Conservation (phyloP, 2,888 invertebrate genomes). For the Meta bourneti region DNA sequence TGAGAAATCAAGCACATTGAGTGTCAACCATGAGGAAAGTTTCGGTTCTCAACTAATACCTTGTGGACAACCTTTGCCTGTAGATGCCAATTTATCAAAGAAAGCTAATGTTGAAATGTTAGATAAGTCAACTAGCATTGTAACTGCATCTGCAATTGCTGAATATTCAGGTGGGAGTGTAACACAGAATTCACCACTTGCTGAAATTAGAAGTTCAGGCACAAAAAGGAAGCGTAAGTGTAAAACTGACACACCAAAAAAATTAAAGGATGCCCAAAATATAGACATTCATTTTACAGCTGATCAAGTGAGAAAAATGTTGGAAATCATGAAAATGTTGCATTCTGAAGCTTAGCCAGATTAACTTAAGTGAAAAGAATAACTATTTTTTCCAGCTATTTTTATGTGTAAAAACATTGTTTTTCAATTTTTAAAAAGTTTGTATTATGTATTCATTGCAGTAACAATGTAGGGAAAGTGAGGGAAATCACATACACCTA, state of each 20-base stretch:
- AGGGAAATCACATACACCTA: too few species aligned
- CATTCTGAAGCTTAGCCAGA: not conserved
- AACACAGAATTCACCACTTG: not conserved
- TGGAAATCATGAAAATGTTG: conserved; percentile 29
- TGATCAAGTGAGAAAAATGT: conserved; percentile 23
- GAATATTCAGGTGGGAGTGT: too few species aligned
- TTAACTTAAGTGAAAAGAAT: not conserved
- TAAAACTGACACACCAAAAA: conserved; percentile 3
- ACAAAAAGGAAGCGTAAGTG: conserved; percentile 29
- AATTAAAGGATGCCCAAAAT: not conserved
- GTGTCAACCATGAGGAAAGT: conserved; percentile 24
- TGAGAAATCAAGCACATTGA: not conserved
- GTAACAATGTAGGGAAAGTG: too few species aligned
- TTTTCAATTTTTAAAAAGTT: too few species aligned
- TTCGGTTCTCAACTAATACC: conserved; percentile 25
- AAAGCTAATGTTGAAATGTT: not conserved
- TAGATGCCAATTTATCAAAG: not conserved
- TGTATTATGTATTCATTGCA: too few species aligned
- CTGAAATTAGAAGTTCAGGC: not conserved
- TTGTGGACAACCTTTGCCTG: not conserved
- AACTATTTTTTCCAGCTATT: not conserved
- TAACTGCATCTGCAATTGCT: too few species aligned
- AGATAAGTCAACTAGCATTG: not conserved
- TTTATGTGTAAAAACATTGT: not conserved
- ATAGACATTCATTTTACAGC: conserved; percentile 29